Evolutionary conservation across 2,113 vertebrate species (phyloP).

Genomic region (Corynorhinus townsendii): DNA sequence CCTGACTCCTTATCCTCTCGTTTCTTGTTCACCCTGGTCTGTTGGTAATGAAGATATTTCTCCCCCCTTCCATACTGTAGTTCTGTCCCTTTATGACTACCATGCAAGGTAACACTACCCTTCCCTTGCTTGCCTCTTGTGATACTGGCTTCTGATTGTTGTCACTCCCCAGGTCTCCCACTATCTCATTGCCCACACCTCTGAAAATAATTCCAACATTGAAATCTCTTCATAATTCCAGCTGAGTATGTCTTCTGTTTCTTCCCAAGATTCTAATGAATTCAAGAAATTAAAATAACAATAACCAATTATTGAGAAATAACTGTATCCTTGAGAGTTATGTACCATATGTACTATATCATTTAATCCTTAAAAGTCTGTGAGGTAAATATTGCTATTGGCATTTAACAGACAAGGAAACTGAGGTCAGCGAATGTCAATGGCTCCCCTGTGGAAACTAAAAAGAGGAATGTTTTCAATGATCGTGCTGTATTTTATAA

Average conservation of each 20-base stretch:
- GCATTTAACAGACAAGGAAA: conserved; percentile 9
- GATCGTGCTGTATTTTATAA: neutral
- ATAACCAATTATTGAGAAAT: neutral
- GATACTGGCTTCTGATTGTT: neutral
- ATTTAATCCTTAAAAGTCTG: neutral
- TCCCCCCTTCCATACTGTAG: neutral
- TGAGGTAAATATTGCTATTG: neutral
- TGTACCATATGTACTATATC: neutral
- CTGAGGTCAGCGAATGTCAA: neutral
- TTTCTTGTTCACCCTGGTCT: neutral
- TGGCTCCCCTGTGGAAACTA: neutral
- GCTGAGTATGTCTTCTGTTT: neutral
- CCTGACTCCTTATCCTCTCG: neutral
- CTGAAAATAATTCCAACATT: neutral
- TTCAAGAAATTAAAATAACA: neutral
- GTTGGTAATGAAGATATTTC: neutral
- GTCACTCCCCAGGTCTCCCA: neutral
- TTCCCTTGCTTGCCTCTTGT: neutral
- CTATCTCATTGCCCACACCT: neutral
- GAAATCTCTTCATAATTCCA: neutral
- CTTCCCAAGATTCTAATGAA: neutral
- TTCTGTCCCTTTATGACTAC: neutral
- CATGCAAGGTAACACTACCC: too few species aligned
- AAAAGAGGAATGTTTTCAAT: neutral
- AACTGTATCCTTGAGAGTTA: neutral